Evolutionary conservation across 2,797 vertebrate genomes (phyloP).

Genomic region (Coluber constrictor): DNA sequence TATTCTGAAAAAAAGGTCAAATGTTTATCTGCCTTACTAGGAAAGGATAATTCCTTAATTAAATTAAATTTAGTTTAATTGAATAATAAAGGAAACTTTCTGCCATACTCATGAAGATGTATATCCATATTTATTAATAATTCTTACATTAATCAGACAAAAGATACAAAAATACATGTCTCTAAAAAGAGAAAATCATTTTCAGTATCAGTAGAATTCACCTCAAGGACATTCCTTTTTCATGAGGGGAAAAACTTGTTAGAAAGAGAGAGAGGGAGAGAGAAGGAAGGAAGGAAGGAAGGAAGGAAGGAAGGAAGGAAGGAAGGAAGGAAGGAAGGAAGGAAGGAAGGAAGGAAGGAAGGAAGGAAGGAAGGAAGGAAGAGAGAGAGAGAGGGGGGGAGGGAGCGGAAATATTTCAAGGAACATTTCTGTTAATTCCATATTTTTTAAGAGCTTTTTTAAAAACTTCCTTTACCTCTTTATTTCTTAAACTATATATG

Average conservation of each 20-base stretch:
- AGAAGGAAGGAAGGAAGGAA: too few species aligned
- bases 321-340: too few species aligned
- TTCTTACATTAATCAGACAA: background rate
- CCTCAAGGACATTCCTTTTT: background rate
- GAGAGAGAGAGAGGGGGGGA: too few species aligned
- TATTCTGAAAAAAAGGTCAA: background rate
- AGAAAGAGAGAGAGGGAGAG: too few species aligned
- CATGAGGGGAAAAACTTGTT: background rate
- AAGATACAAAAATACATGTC: background rate
- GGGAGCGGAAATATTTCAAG: background rate
- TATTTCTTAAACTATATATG: slow-evolving; percentile 53
- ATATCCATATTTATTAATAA: background rate
- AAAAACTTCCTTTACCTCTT: slow-evolving; percentile 46
- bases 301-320: too few species aligned
- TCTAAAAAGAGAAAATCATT: background rate
- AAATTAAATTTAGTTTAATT: background rate
- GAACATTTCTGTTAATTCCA: background rate
- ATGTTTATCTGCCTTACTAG: background rate
- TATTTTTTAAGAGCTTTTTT: slow-evolving; percentile 3
- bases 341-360: too few species aligned
- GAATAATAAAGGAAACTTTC: background rate
- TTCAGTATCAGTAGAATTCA: background rate
- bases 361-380: too few species aligned
- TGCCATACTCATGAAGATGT: background rate
- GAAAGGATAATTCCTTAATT: background rate